A percentile compares a stretch with the other conserved stretches of the same genome.
Conservation (phyloP, 2,888 invertebrate genomes). For the Heliconius charithonia region DNA sequence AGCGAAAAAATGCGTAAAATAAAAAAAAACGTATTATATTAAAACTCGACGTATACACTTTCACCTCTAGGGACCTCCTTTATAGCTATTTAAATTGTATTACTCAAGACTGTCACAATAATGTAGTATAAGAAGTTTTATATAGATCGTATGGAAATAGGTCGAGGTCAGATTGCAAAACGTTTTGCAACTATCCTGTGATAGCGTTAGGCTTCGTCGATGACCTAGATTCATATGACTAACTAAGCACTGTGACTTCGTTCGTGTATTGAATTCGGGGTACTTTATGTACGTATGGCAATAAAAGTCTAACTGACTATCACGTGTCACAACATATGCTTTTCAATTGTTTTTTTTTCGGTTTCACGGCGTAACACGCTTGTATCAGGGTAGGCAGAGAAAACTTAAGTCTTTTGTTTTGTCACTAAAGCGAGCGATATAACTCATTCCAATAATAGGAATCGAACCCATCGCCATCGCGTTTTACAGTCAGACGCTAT, state of each 20-base stretch:
- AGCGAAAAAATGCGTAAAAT: too few species aligned
- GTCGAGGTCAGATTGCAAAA: constrained; percentile 34
- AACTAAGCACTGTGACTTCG: not conserved
- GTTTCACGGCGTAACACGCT: too few species aligned
- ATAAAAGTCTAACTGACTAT: too few species aligned
- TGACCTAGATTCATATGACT: constrained; percentile 6
- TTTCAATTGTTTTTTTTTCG: too few species aligned
- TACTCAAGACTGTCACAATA: not conserved
- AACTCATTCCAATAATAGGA: not conserved
- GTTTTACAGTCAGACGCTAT: not conserved
- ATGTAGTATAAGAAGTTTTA: constrained; percentile 9
- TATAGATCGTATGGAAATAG: constrained; percentile 23
- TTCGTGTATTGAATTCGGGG: not conserved
- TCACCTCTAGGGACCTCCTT: not conserved
- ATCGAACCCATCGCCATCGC: not conserved
- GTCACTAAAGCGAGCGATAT: too few species aligned
- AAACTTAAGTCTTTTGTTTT: too few species aligned
- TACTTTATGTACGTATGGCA: not conserved
- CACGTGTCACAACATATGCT: too few species aligned
- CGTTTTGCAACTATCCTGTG: constrained; percentile 20
- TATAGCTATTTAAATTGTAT: constrained; percentile 3
- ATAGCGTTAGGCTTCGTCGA: constrained; percentile 12
- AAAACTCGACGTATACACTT: not conserved
- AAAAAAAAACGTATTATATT: not conserved
- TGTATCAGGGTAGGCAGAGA: too few species aligned